phyloP scores from a whole-genome alignment of 2,888 invertebrate species.

The Cephonodes hylas region DNA sequence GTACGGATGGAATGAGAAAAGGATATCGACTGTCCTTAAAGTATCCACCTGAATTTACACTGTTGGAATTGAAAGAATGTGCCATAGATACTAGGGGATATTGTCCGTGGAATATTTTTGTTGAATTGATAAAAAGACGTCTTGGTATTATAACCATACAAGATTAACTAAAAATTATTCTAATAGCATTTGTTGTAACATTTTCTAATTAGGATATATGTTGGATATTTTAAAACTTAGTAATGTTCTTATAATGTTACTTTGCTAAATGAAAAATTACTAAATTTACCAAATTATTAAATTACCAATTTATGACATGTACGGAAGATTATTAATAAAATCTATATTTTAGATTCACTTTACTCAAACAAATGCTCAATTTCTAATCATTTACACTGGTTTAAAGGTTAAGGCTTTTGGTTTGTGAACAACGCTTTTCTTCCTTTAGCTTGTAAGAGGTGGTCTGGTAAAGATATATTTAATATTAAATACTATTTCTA shows the following conservation, averaged over 20 bases:
- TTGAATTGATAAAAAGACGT: slow-evolving; percentile 23
- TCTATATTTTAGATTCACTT: background rate
- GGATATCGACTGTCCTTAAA: slow-evolving; percentile 41
- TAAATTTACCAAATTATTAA: no score
- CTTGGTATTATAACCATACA: background rate
- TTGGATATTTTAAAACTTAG: no score
- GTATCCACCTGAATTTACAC: slow-evolving; percentile 50
- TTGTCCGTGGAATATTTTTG: slow-evolving; percentile 52
- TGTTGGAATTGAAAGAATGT: slow-evolving; percentile 53
- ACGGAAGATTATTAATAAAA: no score
- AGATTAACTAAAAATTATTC: no score
- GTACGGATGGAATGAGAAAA: slow-evolving; percentile 53
- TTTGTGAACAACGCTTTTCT: background rate
- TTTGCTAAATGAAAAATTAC: no score
- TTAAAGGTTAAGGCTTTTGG: background rate
- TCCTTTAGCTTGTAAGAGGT: background rate
- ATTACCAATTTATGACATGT: no score
- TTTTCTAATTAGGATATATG: no score
- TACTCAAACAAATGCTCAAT: background rate
- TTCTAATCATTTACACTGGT: background rate
- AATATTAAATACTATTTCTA: background rate
- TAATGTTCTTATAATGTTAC: no score
- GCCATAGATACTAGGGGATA: slow-evolving; percentile 45
- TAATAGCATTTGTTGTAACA: no score
- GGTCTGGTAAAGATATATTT: background rate